phyloP scores from a whole-genome alignment of 53 echinoderm and acorn worm species.

The Astropecten irregularis region DNA sequence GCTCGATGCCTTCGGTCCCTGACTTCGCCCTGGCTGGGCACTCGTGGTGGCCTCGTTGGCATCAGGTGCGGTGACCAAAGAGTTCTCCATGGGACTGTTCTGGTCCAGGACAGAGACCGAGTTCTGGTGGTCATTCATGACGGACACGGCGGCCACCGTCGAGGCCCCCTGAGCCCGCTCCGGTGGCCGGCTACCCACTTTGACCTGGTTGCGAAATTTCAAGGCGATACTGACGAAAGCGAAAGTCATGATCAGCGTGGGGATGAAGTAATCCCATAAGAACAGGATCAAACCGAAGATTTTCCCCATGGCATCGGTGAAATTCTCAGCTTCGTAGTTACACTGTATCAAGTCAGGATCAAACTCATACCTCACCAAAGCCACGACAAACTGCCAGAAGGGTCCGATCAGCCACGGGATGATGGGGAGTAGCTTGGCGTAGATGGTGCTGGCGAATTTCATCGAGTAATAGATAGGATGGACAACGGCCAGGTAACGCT shows the following conservation, averaged over 20 bases:
- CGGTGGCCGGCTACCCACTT: not conserved
- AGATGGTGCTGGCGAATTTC: constrained; percentile 54
- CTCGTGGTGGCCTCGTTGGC: constrained; percentile 4
- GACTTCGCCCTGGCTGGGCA: not conserved
- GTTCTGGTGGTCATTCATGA: constrained; percentile 13
- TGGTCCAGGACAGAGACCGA: constrained; percentile 16
- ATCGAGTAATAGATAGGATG: constrained; percentile 72
- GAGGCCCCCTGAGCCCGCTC: not conserved
- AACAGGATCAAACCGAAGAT: constrained; percentile 67
- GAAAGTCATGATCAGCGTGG: constrained; percentile 73
- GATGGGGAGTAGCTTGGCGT: constrained; percentile 5
- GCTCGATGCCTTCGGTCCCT: not conserved
- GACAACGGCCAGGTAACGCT: constrained; percentile 75
- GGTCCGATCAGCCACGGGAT: constrained; percentile 44
- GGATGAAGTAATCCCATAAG: constrained; percentile 80
- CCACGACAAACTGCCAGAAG: constrained; percentile 37
- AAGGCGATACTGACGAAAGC: constrained; percentile 57
- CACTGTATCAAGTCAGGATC: not conserved
- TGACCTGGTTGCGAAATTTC: constrained; percentile 43
- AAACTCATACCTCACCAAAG: constrained; percentile 6
- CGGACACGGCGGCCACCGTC: not conserved
- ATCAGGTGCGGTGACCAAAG: not conserved
- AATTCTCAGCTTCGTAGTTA: not conserved
- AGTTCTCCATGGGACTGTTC: constrained; percentile 32
- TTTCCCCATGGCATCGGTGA: constrained; percentile 7